Base-by-base conservation (phyloP, 1,140 invertebrate species). In the Limonius californicus region DNA sequence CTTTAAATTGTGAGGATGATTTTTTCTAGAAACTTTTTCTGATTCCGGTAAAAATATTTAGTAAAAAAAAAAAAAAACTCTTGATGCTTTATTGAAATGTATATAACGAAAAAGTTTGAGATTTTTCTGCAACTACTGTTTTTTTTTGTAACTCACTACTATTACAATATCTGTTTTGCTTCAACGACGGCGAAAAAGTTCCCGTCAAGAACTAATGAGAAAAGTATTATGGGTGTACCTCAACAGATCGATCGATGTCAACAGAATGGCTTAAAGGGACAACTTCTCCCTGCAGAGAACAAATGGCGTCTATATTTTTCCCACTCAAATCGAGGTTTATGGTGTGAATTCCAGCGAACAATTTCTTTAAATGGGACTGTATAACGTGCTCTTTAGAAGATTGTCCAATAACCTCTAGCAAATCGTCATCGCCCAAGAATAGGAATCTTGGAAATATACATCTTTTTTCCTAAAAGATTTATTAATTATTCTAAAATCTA, bases 381-480 rank as follows among this genome's bases (percentile, higher is more conserved):
- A 98, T 89, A 0, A 97, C 89, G 55, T 85, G 85, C 54, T 89
- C 89, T 70, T 93, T 93, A 0, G 89, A 92, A 0, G 90, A 89
- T 77, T 95, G 92, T 0, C 94, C 94, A 0, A 97, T 80, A 55
- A 99, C 85, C 80, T 98, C 95, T 21, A 99, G 77, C 32, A 99
- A 80, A 80, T 99, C 96, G 73, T 98, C 96, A 74, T 99, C 96
- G 67, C 94, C 95, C 65, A 99, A 83, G 72, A 99, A 99, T 72
- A 97, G 97, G 69, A 99, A 91, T 68, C 97, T 82, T 2, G 97
- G 95, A 81, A 99, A 99, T 27, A 87, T 83, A 0, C 89, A 87
- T 61, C 97, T 82, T 79, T 98, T 99, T 69, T 95, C 92, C 92
- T 96, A 67, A 16, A 80, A 81, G 73, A 11, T n/a, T n/a, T n/a